Base-by-base conservation (phyloP, 2,888 invertebrate genomes). In the Agrochola lychnidis region DNA sequence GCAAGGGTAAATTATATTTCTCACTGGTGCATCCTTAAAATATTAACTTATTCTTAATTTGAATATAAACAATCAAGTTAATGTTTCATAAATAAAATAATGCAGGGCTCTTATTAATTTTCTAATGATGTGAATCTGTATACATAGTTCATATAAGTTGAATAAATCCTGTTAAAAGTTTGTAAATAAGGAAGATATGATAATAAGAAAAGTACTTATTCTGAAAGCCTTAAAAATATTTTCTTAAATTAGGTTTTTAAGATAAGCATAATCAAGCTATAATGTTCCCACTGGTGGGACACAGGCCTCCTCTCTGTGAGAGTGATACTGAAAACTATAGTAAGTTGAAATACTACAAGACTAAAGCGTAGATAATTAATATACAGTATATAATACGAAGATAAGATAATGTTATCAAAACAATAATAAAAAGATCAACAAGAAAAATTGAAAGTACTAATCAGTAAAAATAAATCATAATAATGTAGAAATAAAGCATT, bases 11-110 rank as follows among this genome's bases (percentile, higher is more conserved):
- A 40, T 62, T 25, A 6, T 14, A 70, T 63, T 59, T 56, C 22
- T 30, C 14, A 7, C 56, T 42, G 59, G 30, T 67, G 57, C 14
- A 53, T 36, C 1, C 7, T 42, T 71, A 10, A 56, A 48, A 53
- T 78, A 45, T 69, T 59, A 0, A 67, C 67, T 67, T 25, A 73
- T 81, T 79, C 67, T 67, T 68, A 45, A 73, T 81, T 68, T 68
- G 14, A 84, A 68, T 59, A 40, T 19, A 56, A 69, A 62, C n/a
- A 25, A 56, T 56, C 12, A 40, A 67, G 56, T 36, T 25, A n/a
- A 48, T 42, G 1, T 30, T n/a, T 16, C 6, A 1, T 51, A 25
- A 36, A 62, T 48, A 14, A 36, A 59, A 25, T 19, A 59, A 51
- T 22, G 1, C 4, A 48, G 62, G 10, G 16, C 7, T 12, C 42